Evolutionary conservation across 2,888 invertebrate species (phyloP).

Genomic region (Bugulina stolonifera): DNA sequence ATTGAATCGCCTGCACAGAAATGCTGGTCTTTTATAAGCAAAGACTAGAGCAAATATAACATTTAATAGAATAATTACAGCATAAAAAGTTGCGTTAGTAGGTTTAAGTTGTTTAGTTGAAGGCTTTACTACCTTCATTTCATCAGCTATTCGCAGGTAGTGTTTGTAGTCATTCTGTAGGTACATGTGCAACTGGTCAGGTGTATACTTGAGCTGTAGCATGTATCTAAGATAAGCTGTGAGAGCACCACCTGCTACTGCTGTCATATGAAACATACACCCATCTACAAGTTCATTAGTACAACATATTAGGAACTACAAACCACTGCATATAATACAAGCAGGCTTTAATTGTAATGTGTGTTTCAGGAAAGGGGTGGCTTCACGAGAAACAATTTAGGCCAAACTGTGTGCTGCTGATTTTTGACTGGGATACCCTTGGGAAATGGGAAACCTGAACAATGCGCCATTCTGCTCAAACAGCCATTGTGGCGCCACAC

Average conservation of each 20-base stretch:
- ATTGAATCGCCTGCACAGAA: background rate
- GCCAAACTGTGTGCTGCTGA: no score
- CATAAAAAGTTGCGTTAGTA: background rate
- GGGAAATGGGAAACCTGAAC: no score
- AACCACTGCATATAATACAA: no score
- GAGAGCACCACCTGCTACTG: conserved; percentile 47
- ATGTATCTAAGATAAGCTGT: conserved; percentile 37
- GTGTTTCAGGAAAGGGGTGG: no score
- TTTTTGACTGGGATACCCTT: no score
- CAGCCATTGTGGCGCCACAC: no score
- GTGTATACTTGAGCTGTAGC: background rate
- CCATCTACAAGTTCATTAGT: no score
- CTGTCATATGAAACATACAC: conserved; percentile 48
- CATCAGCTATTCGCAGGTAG: background rate
- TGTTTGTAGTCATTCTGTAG: conserved; percentile 11
- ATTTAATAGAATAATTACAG: background rate
- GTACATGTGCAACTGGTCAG: background rate
- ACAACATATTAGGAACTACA: no score
- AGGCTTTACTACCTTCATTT: background rate
- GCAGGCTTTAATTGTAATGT: no score
- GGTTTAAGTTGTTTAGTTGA: background rate
- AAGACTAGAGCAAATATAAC: conserved; percentile 1
- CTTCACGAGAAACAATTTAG: no score
- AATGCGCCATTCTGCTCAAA: no score
- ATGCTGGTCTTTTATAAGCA: background rate